Evolutionary conservation across 2,797 vertebrate genomes (phyloP).

Genomic region (Gymnoscopelus braueri): DNA sequence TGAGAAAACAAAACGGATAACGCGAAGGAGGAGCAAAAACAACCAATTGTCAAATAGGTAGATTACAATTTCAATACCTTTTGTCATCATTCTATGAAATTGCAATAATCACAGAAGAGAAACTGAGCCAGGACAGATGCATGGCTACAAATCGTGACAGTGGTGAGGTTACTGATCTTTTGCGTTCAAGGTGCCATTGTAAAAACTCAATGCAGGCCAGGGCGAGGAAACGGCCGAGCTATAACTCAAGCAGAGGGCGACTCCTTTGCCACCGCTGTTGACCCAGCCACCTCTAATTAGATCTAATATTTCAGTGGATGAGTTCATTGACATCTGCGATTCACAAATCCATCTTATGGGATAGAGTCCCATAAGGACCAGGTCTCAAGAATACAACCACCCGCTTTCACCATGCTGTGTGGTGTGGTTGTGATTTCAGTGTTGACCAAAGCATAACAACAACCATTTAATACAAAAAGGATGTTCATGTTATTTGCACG

Average conservation of each 20-base stretch:
- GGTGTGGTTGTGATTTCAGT: not conserved
- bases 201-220: slow-evolving; percentile 23
- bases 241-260: slow-evolving; percentile 79
- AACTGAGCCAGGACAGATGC: not conserved
- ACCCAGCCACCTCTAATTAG: slow-evolving; percentile 82
- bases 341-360: slow-evolving; percentile 68
- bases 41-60: not conserved
- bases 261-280: slow-evolving; percentile 69
- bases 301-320: slow-evolving; percentile 80
- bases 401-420: not conserved
- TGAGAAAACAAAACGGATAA: no score
- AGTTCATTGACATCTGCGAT: slow-evolving; percentile 75
- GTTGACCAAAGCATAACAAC: not conserved
- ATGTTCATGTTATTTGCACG: no score
- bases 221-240: slow-evolving; percentile 57
- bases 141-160: not conserved
- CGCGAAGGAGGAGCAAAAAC: not conserved
- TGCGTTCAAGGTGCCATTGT: slow-evolving; percentile 12
- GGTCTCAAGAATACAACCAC: slow-evolving; percentile 17
- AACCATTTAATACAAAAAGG: no score
- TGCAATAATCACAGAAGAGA: not conserved
- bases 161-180: not conserved
- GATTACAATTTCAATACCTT: no score
- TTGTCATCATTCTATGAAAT: no score
- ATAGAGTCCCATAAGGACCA: slow-evolving; percentile 31